These are phyloP conservation scores for Netelia melanura DNA, from an alignment of 2,888 invertebrate genomes.

Conservation along the genomic window DNA sequence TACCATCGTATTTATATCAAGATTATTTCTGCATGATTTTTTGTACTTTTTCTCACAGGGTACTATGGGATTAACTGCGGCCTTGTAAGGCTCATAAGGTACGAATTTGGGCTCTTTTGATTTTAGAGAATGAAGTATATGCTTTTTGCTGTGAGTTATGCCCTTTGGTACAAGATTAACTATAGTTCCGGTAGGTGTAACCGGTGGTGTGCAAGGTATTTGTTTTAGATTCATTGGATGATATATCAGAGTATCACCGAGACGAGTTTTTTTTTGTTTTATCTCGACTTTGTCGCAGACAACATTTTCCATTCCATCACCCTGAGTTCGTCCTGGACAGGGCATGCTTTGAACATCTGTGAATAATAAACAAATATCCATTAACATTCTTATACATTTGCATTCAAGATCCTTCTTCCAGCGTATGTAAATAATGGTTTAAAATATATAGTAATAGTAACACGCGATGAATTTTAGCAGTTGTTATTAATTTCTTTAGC, in stretches of 20 bases:
- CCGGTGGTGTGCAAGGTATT: slow-evolving; percentile 83
- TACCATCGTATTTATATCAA: slow-evolving; percentile 89
- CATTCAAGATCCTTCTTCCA: neutral
- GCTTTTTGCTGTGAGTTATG: slow-evolving; percentile 87
- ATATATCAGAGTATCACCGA: slow-evolving; percentile 83
- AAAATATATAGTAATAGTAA: too few species aligned
- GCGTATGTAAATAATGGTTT: too few species aligned
- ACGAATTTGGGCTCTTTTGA: slow-evolving; percentile 92
- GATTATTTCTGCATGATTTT: slow-evolving; percentile 86
- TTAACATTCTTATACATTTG: neutral
- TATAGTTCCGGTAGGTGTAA: slow-evolving; percentile 86
- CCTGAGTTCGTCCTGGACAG: slow-evolving; percentile 87
- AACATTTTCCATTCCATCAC: slow-evolving; percentile 92
- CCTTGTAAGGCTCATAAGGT: slow-evolving; percentile 95
- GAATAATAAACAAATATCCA: slow-evolving; percentile 16
- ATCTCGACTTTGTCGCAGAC: slow-evolving; percentile 72
- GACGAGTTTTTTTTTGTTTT: slow-evolving; percentile 76
- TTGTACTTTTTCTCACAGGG: slow-evolving; percentile 84
- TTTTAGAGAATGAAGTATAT: slow-evolving; percentile 85
- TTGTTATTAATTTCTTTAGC: neutral
- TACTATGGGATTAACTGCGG: slow-evolving; percentile 92
- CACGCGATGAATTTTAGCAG: too few species aligned
- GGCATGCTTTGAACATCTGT: slow-evolving; percentile 76
- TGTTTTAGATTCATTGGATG: slow-evolving; percentile 83
- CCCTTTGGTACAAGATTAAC: slow-evolving; percentile 88